These are phyloP conservation scores for Capromys pilorides DNA, from an alignment of 2,797 vertebrate species.

Conservation along the genomic window DNA sequence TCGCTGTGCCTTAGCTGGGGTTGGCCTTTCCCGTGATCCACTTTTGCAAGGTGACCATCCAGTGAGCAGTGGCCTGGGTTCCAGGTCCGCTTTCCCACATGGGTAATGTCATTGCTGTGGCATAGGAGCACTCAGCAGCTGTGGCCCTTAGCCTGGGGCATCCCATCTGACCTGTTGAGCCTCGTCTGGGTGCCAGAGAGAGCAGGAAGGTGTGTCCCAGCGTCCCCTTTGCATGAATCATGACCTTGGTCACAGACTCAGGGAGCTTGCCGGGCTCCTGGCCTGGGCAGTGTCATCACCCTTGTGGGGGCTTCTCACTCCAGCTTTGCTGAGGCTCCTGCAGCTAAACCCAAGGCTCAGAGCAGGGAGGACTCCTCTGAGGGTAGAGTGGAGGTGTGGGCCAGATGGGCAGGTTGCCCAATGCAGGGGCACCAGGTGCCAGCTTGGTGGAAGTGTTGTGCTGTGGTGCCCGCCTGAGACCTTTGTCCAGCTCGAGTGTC, in stretches of 20 bases:
- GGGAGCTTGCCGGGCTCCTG: neutral
- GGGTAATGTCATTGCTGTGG: neutral
- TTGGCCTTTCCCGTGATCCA: neutral
- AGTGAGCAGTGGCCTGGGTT: neutral
- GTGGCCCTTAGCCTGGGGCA: neutral
- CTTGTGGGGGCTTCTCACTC: neutral
- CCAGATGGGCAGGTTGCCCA: neutral
- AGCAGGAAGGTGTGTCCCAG: too few species aligned
- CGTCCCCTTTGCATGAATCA: too few species aligned
- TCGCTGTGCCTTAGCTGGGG: neutral
- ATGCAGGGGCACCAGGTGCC: neutral
- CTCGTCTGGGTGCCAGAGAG: neutral
- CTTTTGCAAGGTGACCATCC: neutral
- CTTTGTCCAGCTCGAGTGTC: neutral
- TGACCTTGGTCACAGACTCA: neutral
- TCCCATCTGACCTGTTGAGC: neutral
- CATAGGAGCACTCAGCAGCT: neutral
- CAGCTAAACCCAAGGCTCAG: neutral
- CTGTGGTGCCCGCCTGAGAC: neutral
- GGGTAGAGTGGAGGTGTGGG: neutral
- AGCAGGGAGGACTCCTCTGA: too few species aligned
- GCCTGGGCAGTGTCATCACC: too few species aligned
- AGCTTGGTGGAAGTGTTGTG: neutral
- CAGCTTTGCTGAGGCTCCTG: neutral
- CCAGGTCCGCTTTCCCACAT: neutral